Evolutionary conservation across 2,888 invertebrate genomes (phyloP).

Genomic region (Hypsopygia costalis): DNA sequence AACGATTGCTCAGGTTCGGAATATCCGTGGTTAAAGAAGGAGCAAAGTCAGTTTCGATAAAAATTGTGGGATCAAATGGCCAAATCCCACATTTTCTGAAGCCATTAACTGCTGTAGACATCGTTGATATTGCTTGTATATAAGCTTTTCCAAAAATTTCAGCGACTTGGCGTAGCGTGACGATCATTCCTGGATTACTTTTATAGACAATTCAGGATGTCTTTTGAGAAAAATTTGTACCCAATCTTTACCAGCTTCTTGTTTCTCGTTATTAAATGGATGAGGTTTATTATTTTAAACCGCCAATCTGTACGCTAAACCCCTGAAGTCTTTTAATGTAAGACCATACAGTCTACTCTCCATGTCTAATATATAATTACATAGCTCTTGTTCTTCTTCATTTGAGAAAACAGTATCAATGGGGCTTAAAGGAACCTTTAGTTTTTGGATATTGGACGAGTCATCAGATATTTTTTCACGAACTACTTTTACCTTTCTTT

Average conservation of each 20-base stretch:
- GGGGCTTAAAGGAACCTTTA: conserved; percentile 9
- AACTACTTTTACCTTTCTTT: conserved; percentile 12
- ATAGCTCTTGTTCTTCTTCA: conserved; percentile 16
- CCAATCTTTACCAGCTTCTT: conserved; percentile 35
- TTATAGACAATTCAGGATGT: too few species aligned
- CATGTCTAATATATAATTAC: conserved; percentile 15
- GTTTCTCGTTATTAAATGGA: conserved; percentile 29
- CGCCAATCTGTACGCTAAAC: conserved; percentile 24
- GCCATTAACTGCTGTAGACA: conserved; percentile 9
- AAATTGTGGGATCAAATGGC: neutral
- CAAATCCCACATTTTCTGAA: conserved; percentile 6
- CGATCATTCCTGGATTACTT: conserved; percentile 14
- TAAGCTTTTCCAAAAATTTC: conserved; percentile 6
- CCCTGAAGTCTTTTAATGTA: conserved; percentile 23
- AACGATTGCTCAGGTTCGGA: too few species aligned
- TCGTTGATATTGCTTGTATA: conserved; percentile 1
- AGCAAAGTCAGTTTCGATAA: neutral
- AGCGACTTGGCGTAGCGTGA: conserved; percentile 11
- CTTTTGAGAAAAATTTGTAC: too few species aligned
- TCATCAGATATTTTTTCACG: neutral
- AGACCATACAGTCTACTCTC: conserved; percentile 19
- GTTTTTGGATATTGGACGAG: neutral
- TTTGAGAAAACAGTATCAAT: conserved; percentile 11
- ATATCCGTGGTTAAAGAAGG: neutral
- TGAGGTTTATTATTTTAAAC: conserved; percentile 26